Percentiles rank a stretch among this genome's conserved stretches.
Conservation (phyloP, 2,888 invertebrate genomes). For the Stenodema calcarata region DNA sequence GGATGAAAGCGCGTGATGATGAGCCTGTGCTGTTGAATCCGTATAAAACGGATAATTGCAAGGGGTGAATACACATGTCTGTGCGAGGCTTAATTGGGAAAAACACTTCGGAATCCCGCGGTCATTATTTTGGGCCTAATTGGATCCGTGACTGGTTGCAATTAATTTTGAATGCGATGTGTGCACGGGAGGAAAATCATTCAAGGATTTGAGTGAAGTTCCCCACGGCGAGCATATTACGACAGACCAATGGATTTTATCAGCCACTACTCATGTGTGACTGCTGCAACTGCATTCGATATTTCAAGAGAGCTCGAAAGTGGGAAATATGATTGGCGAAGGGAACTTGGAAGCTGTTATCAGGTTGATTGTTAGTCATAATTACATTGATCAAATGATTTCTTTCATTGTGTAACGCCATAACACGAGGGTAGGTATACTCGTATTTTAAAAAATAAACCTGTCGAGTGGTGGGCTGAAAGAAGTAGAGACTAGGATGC, state of each 20-base stretch:
- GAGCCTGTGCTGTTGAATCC: neutral
- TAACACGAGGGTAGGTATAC: too few species aligned
- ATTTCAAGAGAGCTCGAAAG: too few species aligned
- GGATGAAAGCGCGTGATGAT: too few species aligned
- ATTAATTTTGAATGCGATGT: neutral
- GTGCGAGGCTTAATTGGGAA: neutral
- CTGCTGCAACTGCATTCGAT: neutral
- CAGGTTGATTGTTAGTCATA: too few species aligned
- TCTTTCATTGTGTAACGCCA: too few species aligned
- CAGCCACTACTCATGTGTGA: neutral
- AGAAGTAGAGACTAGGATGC: too few species aligned
- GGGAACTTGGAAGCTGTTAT: too few species aligned
- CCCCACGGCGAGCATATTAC: neutral
- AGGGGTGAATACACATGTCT: neutral
- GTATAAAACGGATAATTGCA: neutral
- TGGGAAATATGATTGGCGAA: too few species aligned
- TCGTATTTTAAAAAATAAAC: too few species aligned
- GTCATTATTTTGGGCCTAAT: conserved; percentile 22
- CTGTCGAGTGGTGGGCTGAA: too few species aligned
- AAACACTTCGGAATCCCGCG: neutral
- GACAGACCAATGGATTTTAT: neutral
- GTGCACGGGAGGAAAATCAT: neutral
- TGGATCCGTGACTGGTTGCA: neutral
- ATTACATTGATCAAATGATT: too few species aligned
- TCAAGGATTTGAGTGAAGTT: neutral